A percentile compares a stretch with the other conserved stretches of the same genome.
Evolutionary conservation across 2,797 vertebrate genomes (phyloP).

Genomic region (Parauchenoglanis ngamensis): DNA sequence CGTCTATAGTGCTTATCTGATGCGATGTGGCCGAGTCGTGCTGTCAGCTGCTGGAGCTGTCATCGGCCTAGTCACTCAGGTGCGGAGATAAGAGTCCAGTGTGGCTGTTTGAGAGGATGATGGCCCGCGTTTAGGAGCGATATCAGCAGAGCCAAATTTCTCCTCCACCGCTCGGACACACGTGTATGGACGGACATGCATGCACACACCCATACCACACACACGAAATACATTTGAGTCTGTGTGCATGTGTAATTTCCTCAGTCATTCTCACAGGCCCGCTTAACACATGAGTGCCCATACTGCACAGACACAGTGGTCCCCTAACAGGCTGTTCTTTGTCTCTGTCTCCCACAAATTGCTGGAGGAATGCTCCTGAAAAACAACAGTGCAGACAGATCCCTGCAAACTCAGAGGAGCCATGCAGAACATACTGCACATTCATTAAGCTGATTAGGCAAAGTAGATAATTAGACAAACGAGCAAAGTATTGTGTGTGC

Average conservation of each 20-base stretch:
- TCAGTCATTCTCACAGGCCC: conserved; percentile 61
- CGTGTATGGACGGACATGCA: conserved; percentile 24
- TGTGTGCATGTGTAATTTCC: conserved; percentile 24
- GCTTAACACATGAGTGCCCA: conserved; percentile 73
- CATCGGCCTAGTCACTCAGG: conserved; percentile 43
- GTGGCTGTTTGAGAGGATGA: conserved; percentile 74
- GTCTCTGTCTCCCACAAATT: conserved; percentile 76
- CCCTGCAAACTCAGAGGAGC: conserved; percentile 63
- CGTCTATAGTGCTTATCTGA: conserved; percentile 72
- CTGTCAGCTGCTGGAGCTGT: conserved; percentile 62
- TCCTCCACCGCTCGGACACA: conserved; percentile 55
- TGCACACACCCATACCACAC: conserved; percentile 20
- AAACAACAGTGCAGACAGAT: conserved; percentile 52
- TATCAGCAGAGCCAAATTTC: conserved; percentile 76
- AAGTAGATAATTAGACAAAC: conserved; percentile 43
- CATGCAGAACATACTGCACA: conserved; percentile 57
- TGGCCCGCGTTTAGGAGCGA: conserved; percentile 75
- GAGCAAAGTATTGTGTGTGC: conserved; percentile 24
- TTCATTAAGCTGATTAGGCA: conserved; percentile 69
- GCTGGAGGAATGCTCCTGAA: conserved; percentile 58
- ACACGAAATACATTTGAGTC: conserved; percentile 5
- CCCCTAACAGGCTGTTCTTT: conserved; percentile 83
- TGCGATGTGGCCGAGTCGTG: conserved; percentile 69
- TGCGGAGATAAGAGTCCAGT: conserved; percentile 60
- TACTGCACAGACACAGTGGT: conserved; percentile 69